phyloP scores from a whole-genome alignment of 2,113 vertebrate genomes.

The Xenopus tropicalis region UCB_Xtro_10.0 CM004447.2:73492001-73492500 shows the following conservation, averaged over 20 bases:
- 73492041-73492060: too few species aligned
- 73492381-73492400: constrained; percentile 12
- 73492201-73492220: neutral
- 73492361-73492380: constrained; percentile 27
- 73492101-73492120: too few species aligned
- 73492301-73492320: neutral
- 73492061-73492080: too few species aligned
- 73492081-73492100: too few species aligned
- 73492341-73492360: constrained; percentile 5
- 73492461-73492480: too few species aligned
- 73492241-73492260: neutral
- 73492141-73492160: too few species aligned
- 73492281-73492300: neutral
- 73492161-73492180: too few species aligned
- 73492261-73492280: neutral
- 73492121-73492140: neutral
- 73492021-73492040: too few species aligned
- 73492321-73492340: neutral
- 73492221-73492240: neutral
- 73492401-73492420: constrained; percentile 20
- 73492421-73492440: constrained; percentile 1
- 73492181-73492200: too few species aligned
- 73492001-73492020: too few species aligned
- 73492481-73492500: too few species aligned
- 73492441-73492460: constrained; percentile 5